phyloP scores from a whole-genome alignment of 2,888 invertebrate species.

The Sarcophaga caerulescens region DNA sequence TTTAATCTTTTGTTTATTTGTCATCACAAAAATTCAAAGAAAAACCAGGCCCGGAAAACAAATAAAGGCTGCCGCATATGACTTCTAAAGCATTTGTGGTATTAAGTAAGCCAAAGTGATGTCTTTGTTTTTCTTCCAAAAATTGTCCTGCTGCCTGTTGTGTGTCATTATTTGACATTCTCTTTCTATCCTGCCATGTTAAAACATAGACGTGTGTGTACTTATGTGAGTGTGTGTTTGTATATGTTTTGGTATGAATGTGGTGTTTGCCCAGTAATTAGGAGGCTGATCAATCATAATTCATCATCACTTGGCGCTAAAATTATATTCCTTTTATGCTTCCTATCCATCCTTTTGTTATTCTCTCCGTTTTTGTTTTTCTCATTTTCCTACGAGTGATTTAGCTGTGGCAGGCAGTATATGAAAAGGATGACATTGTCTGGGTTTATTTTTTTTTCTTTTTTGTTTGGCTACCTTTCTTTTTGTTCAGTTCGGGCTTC shows the following conservation, averaged over 20 bases:
- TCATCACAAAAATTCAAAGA: constrained; percentile 36
- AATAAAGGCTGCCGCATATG: constrained; percentile 47
- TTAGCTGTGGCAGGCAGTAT: constrained; percentile 18
- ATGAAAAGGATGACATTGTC: constrained; percentile 41
- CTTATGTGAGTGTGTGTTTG: no score
- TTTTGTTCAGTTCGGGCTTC: constrained; percentile 20
- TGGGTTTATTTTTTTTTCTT: not conserved
- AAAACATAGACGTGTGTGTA: not conserved
- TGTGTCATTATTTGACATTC: constrained; percentile 2
- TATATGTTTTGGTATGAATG: constrained; percentile 11
- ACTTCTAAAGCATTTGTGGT: constrained; percentile 63
- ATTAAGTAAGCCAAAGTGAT: constrained; percentile 27
- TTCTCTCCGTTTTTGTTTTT: constrained; percentile 12
- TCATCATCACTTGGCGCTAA: constrained; percentile 74
- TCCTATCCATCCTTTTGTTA: constrained; percentile 25
- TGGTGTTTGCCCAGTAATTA: constrained; percentile 78
- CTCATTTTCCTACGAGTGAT: constrained; percentile 34
- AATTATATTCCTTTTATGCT: constrained; percentile 39
- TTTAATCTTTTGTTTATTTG: constrained; percentile 64
- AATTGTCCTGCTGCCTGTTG: constrained; percentile 37
- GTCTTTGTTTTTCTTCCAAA: constrained; percentile 13
- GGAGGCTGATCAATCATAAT: constrained; percentile 79
- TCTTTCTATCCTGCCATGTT: constrained; percentile 24
- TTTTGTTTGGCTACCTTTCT: not conserved
- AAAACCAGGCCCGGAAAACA: not conserved